Evolutionary conservation across 2,888 invertebrate species (phyloP), one percentile per base, ranked within the genome.

Genomic region (Chalcosyrphus nemorum): DNA sequence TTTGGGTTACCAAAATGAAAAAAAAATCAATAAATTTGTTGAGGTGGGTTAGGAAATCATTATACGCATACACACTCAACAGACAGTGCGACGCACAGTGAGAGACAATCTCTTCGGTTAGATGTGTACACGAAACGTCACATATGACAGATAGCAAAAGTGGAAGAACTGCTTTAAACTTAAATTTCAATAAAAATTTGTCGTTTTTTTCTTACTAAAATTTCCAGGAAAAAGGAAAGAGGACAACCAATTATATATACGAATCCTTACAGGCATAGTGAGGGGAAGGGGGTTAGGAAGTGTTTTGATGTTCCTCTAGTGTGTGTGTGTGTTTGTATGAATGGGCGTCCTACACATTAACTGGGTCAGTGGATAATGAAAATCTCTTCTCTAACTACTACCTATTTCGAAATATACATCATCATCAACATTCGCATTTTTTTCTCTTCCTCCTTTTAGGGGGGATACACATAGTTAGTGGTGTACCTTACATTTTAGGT

Each of bases 21-120:
- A 52, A 88, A 89, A 87, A 88, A 90, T 90, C 91, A 90, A 91
- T 90, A 90, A 90, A 91, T 90, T 90, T 90, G 90, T 90, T 90
- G 91, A 90, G 90, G 90, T 91, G 90, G 90, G 90, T 90, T 90
- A 90, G 90, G 91, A 91, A 90, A 90, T 88, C 88, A 90, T 80
- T 76, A 81, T 75, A 80, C 74, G 74, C 84, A 80, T n/a, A n/a
- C 63, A 75, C 35, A 66, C 47, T 57, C 50, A 27, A 47, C 50
- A 19, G 47, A 38, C 57, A 13, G 3, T 63, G 68, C 84, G n/a
- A 84, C 75, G 63, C 74, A 82, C 57, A 17, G 21, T 17, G 65
- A 32, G 45, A 56, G 61, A 35, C 65, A 71, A 59, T 68, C 80
- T 75, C 74, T 24, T 68, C 75, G 61, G 47, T 68, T n/a, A n/a